Evolutionary conservation across 2,113 vertebrate species (phyloP), one percentile per base, ranked within the genome.

Genomic region (Thunnus thynnus): DNA sequence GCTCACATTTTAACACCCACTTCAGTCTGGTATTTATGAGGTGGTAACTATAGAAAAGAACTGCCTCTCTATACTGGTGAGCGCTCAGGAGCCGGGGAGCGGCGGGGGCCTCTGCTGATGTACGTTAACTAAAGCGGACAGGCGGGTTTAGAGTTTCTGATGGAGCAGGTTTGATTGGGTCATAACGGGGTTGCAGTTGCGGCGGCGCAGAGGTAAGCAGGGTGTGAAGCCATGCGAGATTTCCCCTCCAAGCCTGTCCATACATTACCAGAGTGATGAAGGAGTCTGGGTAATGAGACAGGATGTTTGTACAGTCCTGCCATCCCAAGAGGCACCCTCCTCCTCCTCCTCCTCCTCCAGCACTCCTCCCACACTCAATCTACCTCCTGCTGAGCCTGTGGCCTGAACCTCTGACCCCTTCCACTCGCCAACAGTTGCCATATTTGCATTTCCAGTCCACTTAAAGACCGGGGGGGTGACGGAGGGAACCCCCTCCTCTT

Each of bases 381-480:
- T 86, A 90, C 85, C 89, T 54, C 91, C 88, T 3, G 71, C 92
- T 83, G 92, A 76, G 89, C 44, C 44, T 12, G 12, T 77, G 85
- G 80, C 83, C 79, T 93, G 91, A 95, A 90, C 92, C 86, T 47
- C 55, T 91, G 90, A 94, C 94, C 92, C 80, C 78, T 80, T 79
- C 88, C 83, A 83, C 90, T 93, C 77, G 32, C 89, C 92, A 93
- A 85, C 90, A 94, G 85, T 92, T 89, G 82, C 84, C 76, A 76
- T 87, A 94, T 94, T 94, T 94, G 90, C 92, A 94, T 94, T 92
- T 92, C 76, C 76, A 87, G 73, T 88, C 70, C 79, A 85, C 88
- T 93, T 82, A 87, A 64, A 85, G 57, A 41, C 65, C 20, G 54
- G 36, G 41, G 55, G 62, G 65, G 79, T 66, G 65, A 76, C 51